These are phyloP conservation scores for Alitta virens DNA, from an alignment of 2,888 invertebrate genomes.

Conservation along the genomic window DNA sequence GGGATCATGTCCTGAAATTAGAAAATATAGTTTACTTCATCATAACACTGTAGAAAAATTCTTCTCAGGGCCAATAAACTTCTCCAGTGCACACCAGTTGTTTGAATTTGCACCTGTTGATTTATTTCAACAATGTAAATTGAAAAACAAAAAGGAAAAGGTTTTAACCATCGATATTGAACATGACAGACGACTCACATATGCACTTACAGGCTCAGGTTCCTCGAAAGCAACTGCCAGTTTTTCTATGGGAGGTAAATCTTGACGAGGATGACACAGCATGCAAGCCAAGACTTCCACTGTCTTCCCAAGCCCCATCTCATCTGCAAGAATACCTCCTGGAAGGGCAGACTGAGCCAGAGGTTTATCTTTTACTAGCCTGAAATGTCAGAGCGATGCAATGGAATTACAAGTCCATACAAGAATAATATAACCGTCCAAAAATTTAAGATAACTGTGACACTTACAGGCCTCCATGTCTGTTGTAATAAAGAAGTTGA, in stretches of 20 bases:
- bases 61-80: no score
- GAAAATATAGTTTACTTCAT: no score
- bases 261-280: conserved; percentile 60
- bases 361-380: conserved; percentile 56
- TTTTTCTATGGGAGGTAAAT: conserved; percentile 20
- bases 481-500: conserved; percentile 56
- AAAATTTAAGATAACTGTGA: background rate
- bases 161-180: no score
- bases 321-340: conserved; percentile 76
- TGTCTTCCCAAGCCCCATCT: conserved; percentile 81
- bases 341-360: conserved; percentile 52
- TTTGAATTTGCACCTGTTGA: no score
- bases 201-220: background rate
- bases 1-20: no score
- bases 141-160: no score
- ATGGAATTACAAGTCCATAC: no score
- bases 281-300: conserved; percentile 72
- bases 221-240: conserved; percentile 8
- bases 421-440: background rate
- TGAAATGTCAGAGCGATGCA: conserved; percentile 29
- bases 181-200: no score
- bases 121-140: no score
- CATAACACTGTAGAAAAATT: no score
- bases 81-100: no score
- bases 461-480: conserved; percentile 58